Evolutionary conservation across 2,888 invertebrate species (phyloP).

Genomic region (Brachyopa scutellaris): DNA sequence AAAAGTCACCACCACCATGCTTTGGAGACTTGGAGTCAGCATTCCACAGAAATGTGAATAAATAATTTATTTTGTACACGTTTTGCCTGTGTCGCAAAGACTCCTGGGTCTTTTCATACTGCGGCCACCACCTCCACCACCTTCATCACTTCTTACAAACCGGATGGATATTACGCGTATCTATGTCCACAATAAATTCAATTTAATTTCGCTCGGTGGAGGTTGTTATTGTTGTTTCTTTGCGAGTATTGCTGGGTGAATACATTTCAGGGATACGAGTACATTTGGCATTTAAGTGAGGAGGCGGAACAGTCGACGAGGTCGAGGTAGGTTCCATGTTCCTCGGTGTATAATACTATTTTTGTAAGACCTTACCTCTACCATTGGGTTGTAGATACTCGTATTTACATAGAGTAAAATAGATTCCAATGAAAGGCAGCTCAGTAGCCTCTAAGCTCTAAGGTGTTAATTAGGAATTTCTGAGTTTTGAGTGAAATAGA

Average conservation of each 20-base stretch:
- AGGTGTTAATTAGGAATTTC: constrained; percentile 51
- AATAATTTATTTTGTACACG: constrained; percentile 72
- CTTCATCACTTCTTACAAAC: constrained; percentile 50
- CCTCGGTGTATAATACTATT: constrained; percentile 1
- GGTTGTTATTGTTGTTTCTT: constrained; percentile 34
- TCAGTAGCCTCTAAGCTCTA: background rate
- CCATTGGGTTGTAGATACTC: constrained; percentile 20
- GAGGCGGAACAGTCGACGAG: constrained; percentile 49
- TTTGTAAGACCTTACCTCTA: too few species aligned
- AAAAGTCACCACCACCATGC: constrained; percentile 29
- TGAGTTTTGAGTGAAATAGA: background rate
- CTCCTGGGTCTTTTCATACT: constrained; percentile 64
- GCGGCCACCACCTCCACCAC: background rate
- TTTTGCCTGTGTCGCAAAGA: constrained; percentile 70
- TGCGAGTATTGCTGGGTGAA: too few species aligned
- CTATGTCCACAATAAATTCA: constrained; percentile 72
- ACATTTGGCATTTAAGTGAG: constrained; percentile 39
- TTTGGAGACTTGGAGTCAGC: constrained; percentile 36
- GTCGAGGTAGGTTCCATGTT: constrained; percentile 11
- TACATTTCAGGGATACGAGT: constrained; percentile 40
- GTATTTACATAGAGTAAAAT: too few species aligned
- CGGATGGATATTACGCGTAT: constrained; percentile 73
- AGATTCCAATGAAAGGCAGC: background rate
- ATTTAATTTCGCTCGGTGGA: constrained; percentile 69
- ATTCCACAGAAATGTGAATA: constrained; percentile 70